These are phyloP conservation scores for Epinephelus fuscoguttatus DNA, from an alignment of 2,113 vertebrate genomes.

Conservation along the genomic window DNA sequence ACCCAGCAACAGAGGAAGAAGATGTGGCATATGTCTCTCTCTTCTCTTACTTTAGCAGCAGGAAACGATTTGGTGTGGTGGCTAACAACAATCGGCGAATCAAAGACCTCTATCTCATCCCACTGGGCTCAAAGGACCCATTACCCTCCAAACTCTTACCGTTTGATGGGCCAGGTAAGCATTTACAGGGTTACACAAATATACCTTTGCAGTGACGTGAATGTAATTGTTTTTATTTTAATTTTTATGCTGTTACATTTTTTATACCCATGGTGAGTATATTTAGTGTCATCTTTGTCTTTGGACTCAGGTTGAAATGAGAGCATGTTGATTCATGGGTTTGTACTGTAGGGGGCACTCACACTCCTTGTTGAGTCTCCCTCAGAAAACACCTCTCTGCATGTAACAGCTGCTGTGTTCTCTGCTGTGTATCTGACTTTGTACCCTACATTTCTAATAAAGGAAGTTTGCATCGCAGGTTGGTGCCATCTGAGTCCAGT, in stretches of 20 bases:
- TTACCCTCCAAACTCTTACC: conserved; percentile 97
- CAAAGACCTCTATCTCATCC: conserved; percentile 99
- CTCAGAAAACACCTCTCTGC: conserved; percentile 39
- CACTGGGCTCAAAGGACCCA: conserved; percentile 94
- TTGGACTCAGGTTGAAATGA: conserved; percentile 47
- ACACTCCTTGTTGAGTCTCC: conserved; percentile 25
- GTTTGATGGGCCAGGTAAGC: conserved; percentile 99
- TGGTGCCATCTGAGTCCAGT: conserved; percentile 75
- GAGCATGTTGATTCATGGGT: conserved; percentile 62
- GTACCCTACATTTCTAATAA: conserved; percentile 79
- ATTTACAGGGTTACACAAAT: conserved; percentile 63
- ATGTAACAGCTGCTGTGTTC: conserved; percentile 44
- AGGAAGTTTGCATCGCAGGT: conserved; percentile 74
- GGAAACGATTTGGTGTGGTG: conserved; percentile 95
- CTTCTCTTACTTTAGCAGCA: conserved; percentile 99
- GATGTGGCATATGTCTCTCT: conserved; percentile 98
- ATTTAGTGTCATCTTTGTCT: neutral
- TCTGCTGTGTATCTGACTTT: conserved; percentile 70
- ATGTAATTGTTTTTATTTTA: conserved; percentile 13
- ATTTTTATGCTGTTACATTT: neutral
- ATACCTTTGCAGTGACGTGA: neutral
- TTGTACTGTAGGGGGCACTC: conserved; percentile 70
- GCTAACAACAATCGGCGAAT: conserved; percentile 97
- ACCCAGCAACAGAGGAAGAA: conserved; percentile 98
- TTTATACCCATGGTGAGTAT: conserved; percentile 48